phyloP scores from a whole-genome alignment of 1,140 invertebrate species.

The Hypothenemus hampei region DNA sequence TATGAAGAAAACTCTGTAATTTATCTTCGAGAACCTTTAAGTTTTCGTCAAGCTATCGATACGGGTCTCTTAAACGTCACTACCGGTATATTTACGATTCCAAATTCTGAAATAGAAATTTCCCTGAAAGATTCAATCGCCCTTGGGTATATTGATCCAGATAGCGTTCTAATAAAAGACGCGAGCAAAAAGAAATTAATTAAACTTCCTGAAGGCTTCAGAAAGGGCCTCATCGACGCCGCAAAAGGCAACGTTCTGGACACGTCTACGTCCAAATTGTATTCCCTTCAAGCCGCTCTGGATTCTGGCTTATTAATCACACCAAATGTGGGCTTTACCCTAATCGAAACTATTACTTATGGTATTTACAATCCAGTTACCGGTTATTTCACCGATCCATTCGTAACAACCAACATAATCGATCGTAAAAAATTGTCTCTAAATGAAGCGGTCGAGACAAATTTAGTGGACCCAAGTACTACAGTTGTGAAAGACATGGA shows the following conservation, averaged over 20 bases:
- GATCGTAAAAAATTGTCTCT: conserved; percentile 67
- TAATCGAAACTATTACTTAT: conserved; percentile 78
- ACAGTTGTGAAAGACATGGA: conserved; percentile 77
- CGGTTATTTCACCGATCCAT: conserved; percentile 76
- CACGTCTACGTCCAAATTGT: conserved; percentile 73
- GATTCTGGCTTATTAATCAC: conserved; percentile 71
- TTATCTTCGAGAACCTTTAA: conserved; percentile 64
- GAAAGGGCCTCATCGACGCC: conserved; percentile 79
- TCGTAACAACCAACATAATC: conserved; percentile 61
- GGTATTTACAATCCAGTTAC: conserved; percentile 76
- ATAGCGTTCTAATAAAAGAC: conserved; percentile 85
- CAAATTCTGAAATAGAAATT: conserved; percentile 58
- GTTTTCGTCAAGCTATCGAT: conserved; percentile 74
- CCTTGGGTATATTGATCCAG: conserved; percentile 77
- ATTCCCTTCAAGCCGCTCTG: conserved; percentile 67
- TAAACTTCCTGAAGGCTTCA: conserved; percentile 79
- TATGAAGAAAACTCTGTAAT: conserved; percentile 70
- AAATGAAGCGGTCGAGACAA: conserved; percentile 67
- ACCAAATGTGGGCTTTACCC: conserved; percentile 66
- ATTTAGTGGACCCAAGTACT: conserved; percentile 78
- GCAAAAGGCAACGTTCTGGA: conserved; percentile 81
- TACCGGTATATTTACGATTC: conserved; percentile 72
- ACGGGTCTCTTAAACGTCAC: conserved; percentile 62
- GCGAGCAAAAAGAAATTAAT: conserved; percentile 73
- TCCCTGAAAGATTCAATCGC: conserved; percentile 79